Evolutionary conservation across 2,797 vertebrate species (phyloP).

Genomic region (Arrhamphus sclerolepis): DNA sequence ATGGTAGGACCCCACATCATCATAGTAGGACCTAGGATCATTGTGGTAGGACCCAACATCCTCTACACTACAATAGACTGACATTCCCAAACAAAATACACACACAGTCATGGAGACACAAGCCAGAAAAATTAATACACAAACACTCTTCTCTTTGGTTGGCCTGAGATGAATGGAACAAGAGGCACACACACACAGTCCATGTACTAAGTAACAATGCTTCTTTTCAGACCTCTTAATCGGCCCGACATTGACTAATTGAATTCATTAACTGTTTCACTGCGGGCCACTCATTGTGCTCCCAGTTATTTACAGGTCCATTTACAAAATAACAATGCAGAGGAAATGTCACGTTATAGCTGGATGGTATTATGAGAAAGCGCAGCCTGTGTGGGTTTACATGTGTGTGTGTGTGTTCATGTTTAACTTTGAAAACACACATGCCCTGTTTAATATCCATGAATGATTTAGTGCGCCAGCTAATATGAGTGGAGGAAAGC

Average conservation of each 20-base stretch:
- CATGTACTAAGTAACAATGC: slow-evolving; percentile 59
- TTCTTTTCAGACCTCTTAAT: slow-evolving; percentile 70
- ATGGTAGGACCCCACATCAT: too few species aligned
- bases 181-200: slow-evolving; percentile 32
- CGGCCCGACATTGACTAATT: slow-evolving; percentile 68
- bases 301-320: slow-evolving; percentile 68
- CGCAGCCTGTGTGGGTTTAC: slow-evolving; percentile 4
- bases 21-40: too few species aligned
- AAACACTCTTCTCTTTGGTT: slow-evolving; percentile 13
- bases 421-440: slow-evolving; percentile 46
- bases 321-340: slow-evolving; percentile 64
- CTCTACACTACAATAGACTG: too few species aligned
- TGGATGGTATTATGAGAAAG: slow-evolving; percentile 45
- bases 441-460: slow-evolving; percentile 44
- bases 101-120: too few species aligned
- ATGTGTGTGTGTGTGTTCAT: slow-evolving; percentile 12
- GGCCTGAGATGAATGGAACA: slow-evolving; percentile 47
- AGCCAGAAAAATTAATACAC: too few species aligned
- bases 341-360: slow-evolving; percentile 66
- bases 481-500: slow-evolving; percentile 52
- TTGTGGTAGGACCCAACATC: too few species aligned
- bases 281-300: slow-evolving; percentile 50
- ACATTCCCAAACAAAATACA: too few species aligned
- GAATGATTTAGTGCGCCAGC: slow-evolving; percentile 60
- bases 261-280: slow-evolving; percentile 66